Conservation (phyloP, 2,797 vertebrate species). For the Sus cebifrons region DNA sequence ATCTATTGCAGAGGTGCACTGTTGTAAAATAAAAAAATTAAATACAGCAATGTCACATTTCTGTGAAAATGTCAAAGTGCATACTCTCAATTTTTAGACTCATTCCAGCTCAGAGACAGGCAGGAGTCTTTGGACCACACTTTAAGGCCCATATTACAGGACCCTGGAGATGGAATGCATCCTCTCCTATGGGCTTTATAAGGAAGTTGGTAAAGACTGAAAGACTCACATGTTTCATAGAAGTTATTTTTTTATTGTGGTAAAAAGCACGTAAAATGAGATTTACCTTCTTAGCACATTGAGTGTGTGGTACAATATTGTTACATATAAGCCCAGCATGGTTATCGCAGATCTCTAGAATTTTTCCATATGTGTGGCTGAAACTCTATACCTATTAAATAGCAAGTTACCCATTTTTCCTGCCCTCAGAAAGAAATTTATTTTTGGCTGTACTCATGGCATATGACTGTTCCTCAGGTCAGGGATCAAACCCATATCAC, state of each 20-base stretch:
- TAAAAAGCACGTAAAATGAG: neutral
- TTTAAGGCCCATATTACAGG: neutral
- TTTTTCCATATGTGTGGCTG: neutral
- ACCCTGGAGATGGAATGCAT: neutral
- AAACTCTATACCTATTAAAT: neutral
- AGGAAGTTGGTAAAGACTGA: neutral
- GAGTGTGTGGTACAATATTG: neutral
- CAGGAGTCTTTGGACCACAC: neutral
- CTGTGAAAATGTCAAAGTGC: neutral
- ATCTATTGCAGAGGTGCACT: neutral
- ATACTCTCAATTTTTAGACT: neutral
- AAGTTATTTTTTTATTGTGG: neutral
- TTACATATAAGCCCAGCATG: neutral
- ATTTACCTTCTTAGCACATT: neutral
- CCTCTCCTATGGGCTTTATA: neutral
- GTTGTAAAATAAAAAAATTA: slow-evolving; percentile 29
- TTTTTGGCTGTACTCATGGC: no score
- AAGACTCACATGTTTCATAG: neutral
- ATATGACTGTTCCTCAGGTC: no score
- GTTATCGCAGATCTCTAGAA: neutral
- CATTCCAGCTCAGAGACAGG: neutral
- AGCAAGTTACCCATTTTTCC: neutral
- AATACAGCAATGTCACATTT: neutral
- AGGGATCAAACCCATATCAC: no score
- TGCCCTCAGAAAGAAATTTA: neutral